Evolutionary conservation across 2,113 vertebrate species (phyloP).

Genomic region (Trichechus manatus): DNA sequence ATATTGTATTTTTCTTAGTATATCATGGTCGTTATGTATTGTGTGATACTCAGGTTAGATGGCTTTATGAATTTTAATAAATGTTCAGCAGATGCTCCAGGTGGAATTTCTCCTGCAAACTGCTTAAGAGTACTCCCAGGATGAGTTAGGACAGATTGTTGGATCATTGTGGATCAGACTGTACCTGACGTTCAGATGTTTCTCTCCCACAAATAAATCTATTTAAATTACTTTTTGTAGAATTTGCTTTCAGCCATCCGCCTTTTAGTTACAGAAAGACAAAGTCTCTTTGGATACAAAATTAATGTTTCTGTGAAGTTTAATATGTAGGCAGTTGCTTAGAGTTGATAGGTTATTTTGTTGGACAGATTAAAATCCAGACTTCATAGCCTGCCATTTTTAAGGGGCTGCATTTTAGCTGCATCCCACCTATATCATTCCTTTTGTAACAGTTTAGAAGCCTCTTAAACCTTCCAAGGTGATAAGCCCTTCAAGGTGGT

Average conservation of each 20-base stretch:
- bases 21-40: constrained; percentile 61
- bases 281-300: neutral
- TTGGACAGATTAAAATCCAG: neutral
- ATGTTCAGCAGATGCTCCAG: constrained; percentile 51
- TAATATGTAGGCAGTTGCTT: neutral
- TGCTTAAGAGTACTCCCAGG: constrained; percentile 59
- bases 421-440: accelerated
- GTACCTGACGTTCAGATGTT: constrained; percentile 68
- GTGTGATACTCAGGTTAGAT: constrained; percentile 53
- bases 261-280: constrained; percentile 20
- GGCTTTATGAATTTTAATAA: constrained; percentile 73
- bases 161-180: constrained; percentile 74
- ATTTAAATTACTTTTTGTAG: constrained; percentile 65
- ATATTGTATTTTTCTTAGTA: constrained; percentile 83
- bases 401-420: accelerated
- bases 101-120: neutral
- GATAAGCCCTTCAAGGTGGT: neutral
- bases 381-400: neutral
- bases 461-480: neutral
- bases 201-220: constrained; percentile 77
- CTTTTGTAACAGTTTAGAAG: neutral
- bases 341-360: neutral
- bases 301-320: neutral
- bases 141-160: constrained; percentile 63
- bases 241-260: constrained; percentile 36